Base-by-base conservation (phyloP, 2,113 vertebrate species). In the Lophura nycthemera region DNA sequence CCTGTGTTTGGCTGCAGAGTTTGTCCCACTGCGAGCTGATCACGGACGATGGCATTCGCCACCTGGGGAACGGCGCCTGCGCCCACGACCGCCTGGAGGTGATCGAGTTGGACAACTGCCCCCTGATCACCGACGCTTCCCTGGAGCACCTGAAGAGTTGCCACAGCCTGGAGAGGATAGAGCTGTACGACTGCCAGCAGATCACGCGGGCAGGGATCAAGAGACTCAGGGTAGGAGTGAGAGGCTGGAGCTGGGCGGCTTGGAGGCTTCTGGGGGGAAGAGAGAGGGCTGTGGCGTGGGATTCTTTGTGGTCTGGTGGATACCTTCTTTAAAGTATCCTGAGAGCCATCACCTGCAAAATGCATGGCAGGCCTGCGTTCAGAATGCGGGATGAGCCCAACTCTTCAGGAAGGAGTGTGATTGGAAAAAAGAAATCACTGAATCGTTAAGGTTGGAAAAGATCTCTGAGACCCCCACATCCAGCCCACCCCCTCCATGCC, bases 171-270 rank as follows among this genome's bases (percentile, higher is more conserved):
- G 99, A 99, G 96, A 98, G 99, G 96, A 99, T 99, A 76, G 99
- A 99, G 92, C 98, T 99, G 30, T 99, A 99, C 48, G 99, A 99
- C 98, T 99, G 99, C 96, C 99, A 99, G 97, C 99, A 99, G 87
- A 99, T 99, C 97, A 98, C 99, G 0, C 98, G 99, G 36, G 99
- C 99, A 0, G 99, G 99, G 36, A 99, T 99, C 97, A 99, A 99
- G 97, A 99, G 99, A 97, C 98, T 99, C 97, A 98, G 99, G 98
- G 99, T 99, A 97, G 98, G 16, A 13, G 29, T 6, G 98, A 4
- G 56, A 56, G 30, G 27, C 27, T 16, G 52, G 27, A 30, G 52
- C 52, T 54, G 27, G 52, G 27, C 22, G 27, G 52, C 52, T 50
- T 10, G 45, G 45, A 24, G 47, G 52, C 52, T 48, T 48, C 47